Percentiles rank a stretch among this genome's conserved stretches.
Evolutionary conservation across 2,113 vertebrate genomes (phyloP).

Genomic region (Hassar affinis): DNA sequence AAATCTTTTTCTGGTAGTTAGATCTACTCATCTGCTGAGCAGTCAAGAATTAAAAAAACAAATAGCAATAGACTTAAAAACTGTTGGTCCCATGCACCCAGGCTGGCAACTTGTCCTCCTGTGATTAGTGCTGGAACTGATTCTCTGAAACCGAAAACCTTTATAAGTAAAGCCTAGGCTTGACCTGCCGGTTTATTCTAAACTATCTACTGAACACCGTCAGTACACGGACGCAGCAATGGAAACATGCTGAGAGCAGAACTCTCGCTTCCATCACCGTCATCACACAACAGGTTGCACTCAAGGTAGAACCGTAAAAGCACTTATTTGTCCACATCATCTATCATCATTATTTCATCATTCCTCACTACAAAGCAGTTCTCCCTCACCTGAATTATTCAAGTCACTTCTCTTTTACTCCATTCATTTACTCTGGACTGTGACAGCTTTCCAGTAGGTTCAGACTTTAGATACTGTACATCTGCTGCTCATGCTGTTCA

Average conservation of each 20-base stretch:
- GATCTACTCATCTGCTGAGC: background rate
- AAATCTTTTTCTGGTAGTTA: background rate
- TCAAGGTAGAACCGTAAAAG: background rate
- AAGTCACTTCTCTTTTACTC: background rate
- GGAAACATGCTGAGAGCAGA: background rate
- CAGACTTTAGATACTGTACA: background rate
- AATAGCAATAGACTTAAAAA: background rate
- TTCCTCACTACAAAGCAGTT: background rate
- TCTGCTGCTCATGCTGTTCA: background rate
- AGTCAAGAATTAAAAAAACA: background rate
- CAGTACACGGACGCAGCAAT: background rate
- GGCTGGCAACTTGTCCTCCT: background rate
- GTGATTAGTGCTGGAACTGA: background rate
- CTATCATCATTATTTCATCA: background rate
- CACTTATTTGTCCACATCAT: background rate
- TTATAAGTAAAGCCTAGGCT: background rate
- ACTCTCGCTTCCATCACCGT: background rate
- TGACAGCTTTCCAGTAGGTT: background rate
- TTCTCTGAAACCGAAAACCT: background rate
- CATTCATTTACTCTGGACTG: constrained; percentile 15
- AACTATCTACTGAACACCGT: background rate
- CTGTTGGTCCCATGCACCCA: background rate
- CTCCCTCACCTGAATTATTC: constrained; percentile 44
- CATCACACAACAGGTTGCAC: constrained; percentile 24
- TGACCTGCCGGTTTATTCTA: background rate